Evolutionary conservation across 1,140 invertebrate genomes (phyloP), one percentile per base, ranked within the genome.

Genomic region (Dreissena rostriformis): DNA sequence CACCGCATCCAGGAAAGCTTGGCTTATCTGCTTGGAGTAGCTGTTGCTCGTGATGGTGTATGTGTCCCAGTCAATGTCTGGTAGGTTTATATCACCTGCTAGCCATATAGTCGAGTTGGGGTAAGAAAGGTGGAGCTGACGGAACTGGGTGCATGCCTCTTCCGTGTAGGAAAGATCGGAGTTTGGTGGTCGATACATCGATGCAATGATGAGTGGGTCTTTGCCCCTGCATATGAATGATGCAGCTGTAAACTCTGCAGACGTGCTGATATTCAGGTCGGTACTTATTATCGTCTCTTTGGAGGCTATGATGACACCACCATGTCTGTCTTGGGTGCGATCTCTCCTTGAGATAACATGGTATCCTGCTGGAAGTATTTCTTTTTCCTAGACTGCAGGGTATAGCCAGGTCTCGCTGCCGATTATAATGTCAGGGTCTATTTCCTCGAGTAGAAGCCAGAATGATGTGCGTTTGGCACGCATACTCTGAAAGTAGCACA

Each of bases 11-110:
- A 73, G 8, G 71, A 73, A 12, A n/a, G n/a, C 14, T 15, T 61
- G 55, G n/a, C n/a, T 61, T 61, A n/a, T 61, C 55, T 61, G 55
- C n/a, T 61, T 61, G n/a, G 55, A n/a, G 55, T 61, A 61, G 55
- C n/a, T n/a, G n/a, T n/a, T n/a, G n/a, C n/a, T n/a, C n/a, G n/a
- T n/a, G n/a, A n/a, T n/a, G n/a, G n/a, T n/a, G n/a, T n/a, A n/a
- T n/a, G n/a, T n/a, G n/a, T n/a, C n/a, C n/a, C n/a, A n/a, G n/a
- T n/a, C n/a, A n/a, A n/a, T n/a, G n/a, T n/a, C n/a, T n/a, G n/a
- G n/a, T n/a, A n/a, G n/a, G n/a, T n/a, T n/a, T n/a, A n/a, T n/a
- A n/a, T 61, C n/a, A n/a, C 55, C 55, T 61, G 55, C 14, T 61
- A 61, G n/a, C 55, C n/a, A 61, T 14, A 61, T 61, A 61, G 55